Percentiles rank a stretch among this genome's conserved stretches.
Conservation (phyloP, 2,888 invertebrate genomes). For the Dorcus parallelipipedus region DNA sequence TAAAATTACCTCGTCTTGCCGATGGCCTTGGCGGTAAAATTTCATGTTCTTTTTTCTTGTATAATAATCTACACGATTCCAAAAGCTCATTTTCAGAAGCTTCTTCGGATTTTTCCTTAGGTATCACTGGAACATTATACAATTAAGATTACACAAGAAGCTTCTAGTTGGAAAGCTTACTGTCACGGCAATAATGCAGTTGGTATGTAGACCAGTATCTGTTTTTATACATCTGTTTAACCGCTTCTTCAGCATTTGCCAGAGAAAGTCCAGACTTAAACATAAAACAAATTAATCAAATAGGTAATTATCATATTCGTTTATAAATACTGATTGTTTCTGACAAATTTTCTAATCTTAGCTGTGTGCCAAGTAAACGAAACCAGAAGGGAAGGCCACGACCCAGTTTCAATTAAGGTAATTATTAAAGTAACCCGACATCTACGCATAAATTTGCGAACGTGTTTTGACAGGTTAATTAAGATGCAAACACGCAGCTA, state of each 20-base stretch:
- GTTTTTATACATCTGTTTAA: conserved; percentile 2
- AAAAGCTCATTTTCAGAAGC: not conserved
- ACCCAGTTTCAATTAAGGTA: no score
- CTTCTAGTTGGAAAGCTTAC: not conserved
- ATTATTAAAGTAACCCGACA: no score
- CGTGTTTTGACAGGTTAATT: no score
- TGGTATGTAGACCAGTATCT: not conserved
- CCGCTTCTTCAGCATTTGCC: not conserved
- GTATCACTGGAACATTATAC: not conserved
- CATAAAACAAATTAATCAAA: no score
- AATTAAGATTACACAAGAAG: not conserved
- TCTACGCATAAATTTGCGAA: no score
- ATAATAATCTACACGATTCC: not conserved
- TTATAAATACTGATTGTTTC: no score
- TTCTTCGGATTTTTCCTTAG: not conserved
- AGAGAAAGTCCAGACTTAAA: no score
- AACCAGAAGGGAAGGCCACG: no score
- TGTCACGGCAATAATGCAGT: not conserved
- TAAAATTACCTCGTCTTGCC: not conserved
- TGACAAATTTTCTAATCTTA: no score
- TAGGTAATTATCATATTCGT: no score
- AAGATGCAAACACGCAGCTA: no score
- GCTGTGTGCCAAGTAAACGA: no score
- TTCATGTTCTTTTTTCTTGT: not conserved
- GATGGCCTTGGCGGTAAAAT: conserved; percentile 3